phyloP scores from a whole-genome alignment of 2,888 invertebrate genomes.

The Tridacna gigas region DNA sequence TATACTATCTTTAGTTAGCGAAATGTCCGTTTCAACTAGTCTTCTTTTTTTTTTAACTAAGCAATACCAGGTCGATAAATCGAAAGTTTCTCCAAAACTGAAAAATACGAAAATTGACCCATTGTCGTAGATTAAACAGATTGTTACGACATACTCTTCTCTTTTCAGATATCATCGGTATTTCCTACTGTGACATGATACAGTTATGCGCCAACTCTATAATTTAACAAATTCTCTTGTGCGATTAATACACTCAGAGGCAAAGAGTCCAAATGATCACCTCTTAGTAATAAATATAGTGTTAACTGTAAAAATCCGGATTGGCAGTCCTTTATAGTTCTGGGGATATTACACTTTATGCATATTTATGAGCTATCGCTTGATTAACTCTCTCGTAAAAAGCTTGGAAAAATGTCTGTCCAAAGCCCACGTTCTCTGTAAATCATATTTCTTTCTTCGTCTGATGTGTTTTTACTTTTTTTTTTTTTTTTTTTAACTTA shows the following conservation, averaged over 20 bases:
- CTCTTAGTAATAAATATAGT: constrained; percentile 40
- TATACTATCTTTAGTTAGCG: no score
- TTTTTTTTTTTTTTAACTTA: no score
- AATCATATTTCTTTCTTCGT: constrained; percentile 4
- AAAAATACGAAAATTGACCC: no score
- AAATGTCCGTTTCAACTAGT: no score
- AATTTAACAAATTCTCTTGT: neutral
- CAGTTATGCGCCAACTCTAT: neutral
- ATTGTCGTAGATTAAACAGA: no score
- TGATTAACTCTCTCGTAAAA: constrained; percentile 33
- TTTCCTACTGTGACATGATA: neutral
- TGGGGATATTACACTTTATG: constrained; percentile 37
- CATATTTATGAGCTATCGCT: constrained; percentile 52
- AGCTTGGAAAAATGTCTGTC: constrained; percentile 18
- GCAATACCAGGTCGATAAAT: no score
- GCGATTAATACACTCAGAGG: constrained; percentile 12
- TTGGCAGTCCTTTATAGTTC: constrained; percentile 32
- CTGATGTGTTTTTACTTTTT: no score
- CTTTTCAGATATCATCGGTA: no score
- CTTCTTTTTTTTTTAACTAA: no score
- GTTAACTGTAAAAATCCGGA: constrained; percentile 49
- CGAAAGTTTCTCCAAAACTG: no score
- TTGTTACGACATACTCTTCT: no score
- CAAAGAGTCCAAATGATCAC: constrained; percentile 19
- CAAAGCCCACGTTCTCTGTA: neutral